A percentile compares a stretch with the other conserved stretches of the same genome.
Conservation (phyloP, 2,113 vertebrate species). For the Shinisaurus crocodilurus region DNA sequence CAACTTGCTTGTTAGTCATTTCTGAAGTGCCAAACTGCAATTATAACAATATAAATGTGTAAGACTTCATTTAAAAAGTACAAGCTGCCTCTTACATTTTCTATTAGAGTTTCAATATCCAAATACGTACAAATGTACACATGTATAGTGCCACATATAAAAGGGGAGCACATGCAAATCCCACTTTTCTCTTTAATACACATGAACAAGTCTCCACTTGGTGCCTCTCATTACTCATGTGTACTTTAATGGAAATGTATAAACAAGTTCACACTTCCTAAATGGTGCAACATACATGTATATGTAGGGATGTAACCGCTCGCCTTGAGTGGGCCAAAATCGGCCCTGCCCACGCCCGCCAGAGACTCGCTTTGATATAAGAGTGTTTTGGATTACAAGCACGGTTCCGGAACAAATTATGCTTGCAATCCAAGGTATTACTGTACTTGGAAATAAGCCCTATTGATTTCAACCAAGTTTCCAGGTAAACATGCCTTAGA, state of each 20-base stretch:
- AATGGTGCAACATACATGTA: neutral
- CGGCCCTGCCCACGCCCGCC: too few species aligned
- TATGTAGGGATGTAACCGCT: too few species aligned
- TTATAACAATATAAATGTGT: constrained; percentile 34
- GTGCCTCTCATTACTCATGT: neutral
- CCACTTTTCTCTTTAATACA: neutral
- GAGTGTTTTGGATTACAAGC: too few species aligned
- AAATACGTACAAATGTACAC: neutral
- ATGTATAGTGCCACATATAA: neutral
- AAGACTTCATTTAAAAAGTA: neutral
- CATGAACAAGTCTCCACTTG: neutral
- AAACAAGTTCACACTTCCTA: neutral
- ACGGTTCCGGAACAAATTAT: too few species aligned
- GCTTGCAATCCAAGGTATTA: too few species aligned
- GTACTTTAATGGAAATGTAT: neutral
- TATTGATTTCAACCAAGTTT: neutral
- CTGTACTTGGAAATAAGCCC: neutral
- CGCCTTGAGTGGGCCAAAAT: too few species aligned
- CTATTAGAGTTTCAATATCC: neutral
- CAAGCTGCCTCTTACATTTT: neutral
- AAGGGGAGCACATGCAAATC: neutral
- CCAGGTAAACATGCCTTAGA: neutral
- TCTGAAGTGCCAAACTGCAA: constrained; percentile 76
- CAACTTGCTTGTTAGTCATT: constrained; percentile 58
- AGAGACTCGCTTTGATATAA: too few species aligned